Evolutionary conservation across 2,797 vertebrate genomes (phyloP), one percentile per base, ranked within the genome.

Genomic region (Caiman crocodilus): DNA sequence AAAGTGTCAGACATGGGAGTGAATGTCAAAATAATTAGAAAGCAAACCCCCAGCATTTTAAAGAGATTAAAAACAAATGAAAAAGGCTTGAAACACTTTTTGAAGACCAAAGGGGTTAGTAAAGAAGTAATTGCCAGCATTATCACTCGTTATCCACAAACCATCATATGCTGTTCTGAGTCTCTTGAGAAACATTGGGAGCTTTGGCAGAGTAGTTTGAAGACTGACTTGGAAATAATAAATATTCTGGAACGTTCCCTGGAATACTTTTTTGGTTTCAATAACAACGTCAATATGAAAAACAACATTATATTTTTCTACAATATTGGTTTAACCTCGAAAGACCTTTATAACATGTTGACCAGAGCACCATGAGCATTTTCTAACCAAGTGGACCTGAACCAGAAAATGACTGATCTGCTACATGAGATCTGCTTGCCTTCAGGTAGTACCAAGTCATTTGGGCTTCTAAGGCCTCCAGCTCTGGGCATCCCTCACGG

Each of bases 211-310:
- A 98, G 89, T 56, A 94, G 99, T 94, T 97, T 98, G 35, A 80
- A 83, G 64, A 97, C 90, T 2, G 98, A 99, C 65, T n/a, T 42
- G 15, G 98, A 99, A 94, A 98, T 99, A 65, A 61, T 98, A 82
- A 97, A 26, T 75, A 98, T 98, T 92, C 76, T 98, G 58, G 79
- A 98, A 76, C 98, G 98, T 64, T 99, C 98, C 3, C 98, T 98
- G 0, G 98, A 98, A 91, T 98, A 97, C 4, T 99, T 99, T 97
- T 98, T 99, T 94, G 98, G 98, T 67, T 98, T 97, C 18, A 97
- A 91, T 65, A 97, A 98, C 95, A 98, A 98, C 20, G 81, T 50
- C 4, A 98, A 98, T 63, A 88, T 98, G 84, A 87, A 98, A 86
- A 97, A 99, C 92, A 99, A 99, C 83, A 98, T 98, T 32, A 12